Conservation (phyloP, 1,140 invertebrate genomes). For the Gonatopus flavifemur region DNA sequence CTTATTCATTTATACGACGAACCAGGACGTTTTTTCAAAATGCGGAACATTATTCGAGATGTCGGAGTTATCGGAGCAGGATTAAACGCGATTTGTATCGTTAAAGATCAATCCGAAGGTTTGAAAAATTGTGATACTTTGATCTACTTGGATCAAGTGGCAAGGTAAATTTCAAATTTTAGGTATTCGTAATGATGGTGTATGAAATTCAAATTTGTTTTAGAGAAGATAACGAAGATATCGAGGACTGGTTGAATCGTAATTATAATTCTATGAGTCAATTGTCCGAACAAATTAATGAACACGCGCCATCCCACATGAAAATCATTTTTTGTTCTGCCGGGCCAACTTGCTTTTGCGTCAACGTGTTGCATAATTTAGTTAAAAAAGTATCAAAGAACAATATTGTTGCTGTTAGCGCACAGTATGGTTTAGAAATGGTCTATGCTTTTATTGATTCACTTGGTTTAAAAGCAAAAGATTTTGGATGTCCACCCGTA, state of each 20-base stretch:
- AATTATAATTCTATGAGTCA: constrained; percentile 17
- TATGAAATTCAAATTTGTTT: constrained; percentile 1
- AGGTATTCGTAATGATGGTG: not conserved
- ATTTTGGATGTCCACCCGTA: constrained; percentile 30
- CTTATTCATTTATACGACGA: constrained; percentile 24
- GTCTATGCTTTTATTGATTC: constrained; percentile 13
- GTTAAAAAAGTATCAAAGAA: constrained; percentile 24
- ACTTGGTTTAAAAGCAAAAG: constrained; percentile 7
- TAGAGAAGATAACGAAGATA: constrained; percentile 18
- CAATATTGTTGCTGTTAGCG: constrained; percentile 24
- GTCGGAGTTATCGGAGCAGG: constrained; percentile 7
- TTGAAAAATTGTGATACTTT: constrained; percentile 25
- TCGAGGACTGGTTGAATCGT: constrained; percentile 11
- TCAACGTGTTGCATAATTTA: constrained; percentile 16
- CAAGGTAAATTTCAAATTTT: constrained; percentile 10
- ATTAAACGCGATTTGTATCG: constrained; percentile 8
- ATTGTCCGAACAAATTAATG: constrained; percentile 24
- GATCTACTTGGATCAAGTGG: constrained; percentile 21
- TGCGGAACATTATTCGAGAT: constrained; percentile 23
- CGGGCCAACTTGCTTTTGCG: constrained; percentile 26
- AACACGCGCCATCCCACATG: constrained; percentile 20
- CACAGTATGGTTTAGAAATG: constrained; percentile 29
- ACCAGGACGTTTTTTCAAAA: constrained; percentile 26
- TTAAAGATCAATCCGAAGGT: constrained; percentile 21
- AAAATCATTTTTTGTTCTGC: constrained; percentile 31